Evolutionary conservation across 1,140 invertebrate genomes (phyloP), one percentile per base, ranked within the genome.

Genomic region (Drosophila elegans): DNA sequence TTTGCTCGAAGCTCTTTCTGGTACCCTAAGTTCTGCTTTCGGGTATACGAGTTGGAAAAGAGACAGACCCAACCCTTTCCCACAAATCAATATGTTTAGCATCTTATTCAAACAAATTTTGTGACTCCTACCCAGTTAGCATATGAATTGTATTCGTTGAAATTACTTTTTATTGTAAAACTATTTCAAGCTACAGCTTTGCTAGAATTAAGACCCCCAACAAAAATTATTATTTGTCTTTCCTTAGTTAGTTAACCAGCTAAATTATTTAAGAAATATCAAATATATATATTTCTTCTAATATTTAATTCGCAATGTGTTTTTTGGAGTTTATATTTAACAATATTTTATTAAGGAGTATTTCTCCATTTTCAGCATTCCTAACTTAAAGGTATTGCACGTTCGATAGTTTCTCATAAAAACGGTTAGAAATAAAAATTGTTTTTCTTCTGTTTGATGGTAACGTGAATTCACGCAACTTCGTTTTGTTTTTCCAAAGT

Each of bases 381-480:
- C 7, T 1, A 16, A 51, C 10, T 55, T 25, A 2, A 12, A 25
- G 49, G 67, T 48, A 71, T 29, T n/a, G 10, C 3, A 3, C 5
- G 4, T 57, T 71, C 67, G 51, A n/a, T 12, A 36, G 41, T 10
- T 41, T 41, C 2, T 3, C 12, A 11, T 13, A 11, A 5, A 6
- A 13, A 21, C 9, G 12, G n/a, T 48, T n/a, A 13, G 10, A 34
- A 42, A 44, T 34, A 32, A 66, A 49, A 41, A 39, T n/a, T n/a
- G 34, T 46, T 77, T 76, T 60, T 41, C 38, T 55, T 69, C 16
- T 32, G 29, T 9, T 61, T 29, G 12, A 46, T 53, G 21, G 41
- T 34, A 46, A 69, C 38, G 32, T 49, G 63, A 77, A 61, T 60
- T 57, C 46, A 29, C 48, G 29, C 72, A 75, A 67, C 36, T 81